Conservation (phyloP, 1,140 invertebrate genomes). For the Bradysia coprophila region DNA sequence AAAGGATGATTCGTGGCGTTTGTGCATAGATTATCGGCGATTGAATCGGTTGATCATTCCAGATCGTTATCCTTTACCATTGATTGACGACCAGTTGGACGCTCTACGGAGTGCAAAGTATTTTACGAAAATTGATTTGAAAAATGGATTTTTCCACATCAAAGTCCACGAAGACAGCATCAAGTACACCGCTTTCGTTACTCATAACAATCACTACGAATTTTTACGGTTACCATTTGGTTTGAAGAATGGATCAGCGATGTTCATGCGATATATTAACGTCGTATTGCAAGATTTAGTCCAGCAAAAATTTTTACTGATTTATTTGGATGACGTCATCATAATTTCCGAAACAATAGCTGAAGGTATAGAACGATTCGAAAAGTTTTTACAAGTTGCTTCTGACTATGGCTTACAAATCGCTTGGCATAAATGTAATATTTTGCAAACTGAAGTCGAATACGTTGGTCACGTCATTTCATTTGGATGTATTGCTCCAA, state of each 20-base stretch:
- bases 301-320: constrained; percentile 4
- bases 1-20: constrained; percentile 8
- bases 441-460: constrained; percentile 7
- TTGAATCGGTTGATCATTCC: constrained; percentile 11
- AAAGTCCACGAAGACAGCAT: constrained; percentile 8
- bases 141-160: constrained; percentile 20
- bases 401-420: constrained; percentile 3
- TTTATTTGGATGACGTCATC: constrained; percentile 8
- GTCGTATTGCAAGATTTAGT: constrained; percentile 3
- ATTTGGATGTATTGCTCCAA: constrained; percentile 5
- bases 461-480: constrained; percentile 9
- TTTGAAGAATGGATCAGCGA: constrained; percentile 11
- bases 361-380: constrained; percentile 3
- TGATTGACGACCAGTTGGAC: constrained; percentile 18
- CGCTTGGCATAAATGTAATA: constrained; percentile 11
- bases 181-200: constrained; percentile 20
- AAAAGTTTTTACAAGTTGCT: constrained; percentile 2
- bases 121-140: constrained; percentile 14
- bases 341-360: background rate
- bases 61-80: constrained; percentile 14
- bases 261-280: constrained; percentile 15
- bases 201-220: constrained; percentile 23
- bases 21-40: constrained; percentile 13
- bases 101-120: constrained; percentile 5
- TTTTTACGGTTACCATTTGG: constrained; percentile 28